Percentiles rank a stretch among this genome's conserved stretches.
These are phyloP conservation scores for Malthinus flaveolus DNA, from an alignment of 2,888 invertebrate species.

Conservation along the genomic window DNA sequence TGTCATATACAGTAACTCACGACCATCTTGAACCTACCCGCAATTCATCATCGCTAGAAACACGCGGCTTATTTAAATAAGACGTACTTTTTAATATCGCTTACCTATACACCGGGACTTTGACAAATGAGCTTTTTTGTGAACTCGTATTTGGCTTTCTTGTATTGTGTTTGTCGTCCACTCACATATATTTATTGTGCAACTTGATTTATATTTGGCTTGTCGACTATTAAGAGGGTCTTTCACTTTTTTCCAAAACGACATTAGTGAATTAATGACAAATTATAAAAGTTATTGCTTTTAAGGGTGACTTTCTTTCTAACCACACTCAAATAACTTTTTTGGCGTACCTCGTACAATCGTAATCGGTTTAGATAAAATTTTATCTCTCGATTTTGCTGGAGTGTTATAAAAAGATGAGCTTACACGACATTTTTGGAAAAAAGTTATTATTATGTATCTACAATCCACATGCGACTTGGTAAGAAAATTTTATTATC, in stretches of 20 bases:
- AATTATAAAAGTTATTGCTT: slow-evolving; percentile 30
- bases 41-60: slow-evolving; percentile 40
- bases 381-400: neutral
- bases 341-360: neutral
- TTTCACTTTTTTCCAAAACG: slow-evolving; percentile 36
- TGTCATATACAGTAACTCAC: slow-evolving; percentile 38
- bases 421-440: slow-evolving; percentile 4
- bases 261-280: slow-evolving; percentile 43
- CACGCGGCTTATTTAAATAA: slow-evolving; percentile 42
- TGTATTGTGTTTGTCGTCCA: slow-evolving; percentile 49
- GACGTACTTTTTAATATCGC: slow-evolving; percentile 44
- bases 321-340: neutral
- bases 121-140: slow-evolving; percentile 42
- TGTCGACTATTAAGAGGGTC: slow-evolving; percentile 37
- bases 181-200: slow-evolving; percentile 48
- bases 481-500: slow-evolving; percentile 15
- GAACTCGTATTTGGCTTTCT: slow-evolving; percentile 33
- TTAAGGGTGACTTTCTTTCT: neutral
- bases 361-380: neutral
- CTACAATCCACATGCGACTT: slow-evolving; percentile 5
- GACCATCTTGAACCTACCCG: slow-evolving; percentile 38
- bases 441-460: slow-evolving; percentile 7
- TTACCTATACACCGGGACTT: slow-evolving; percentile 37
- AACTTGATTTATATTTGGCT: slow-evolving; percentile 43
- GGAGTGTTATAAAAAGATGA: slow-evolving; percentile 3